Evolutionary conservation across 2,888 invertebrate genomes (phyloP), one percentile per base, ranked within the genome.

Genomic region (Chloroclysta siterata): DNA sequence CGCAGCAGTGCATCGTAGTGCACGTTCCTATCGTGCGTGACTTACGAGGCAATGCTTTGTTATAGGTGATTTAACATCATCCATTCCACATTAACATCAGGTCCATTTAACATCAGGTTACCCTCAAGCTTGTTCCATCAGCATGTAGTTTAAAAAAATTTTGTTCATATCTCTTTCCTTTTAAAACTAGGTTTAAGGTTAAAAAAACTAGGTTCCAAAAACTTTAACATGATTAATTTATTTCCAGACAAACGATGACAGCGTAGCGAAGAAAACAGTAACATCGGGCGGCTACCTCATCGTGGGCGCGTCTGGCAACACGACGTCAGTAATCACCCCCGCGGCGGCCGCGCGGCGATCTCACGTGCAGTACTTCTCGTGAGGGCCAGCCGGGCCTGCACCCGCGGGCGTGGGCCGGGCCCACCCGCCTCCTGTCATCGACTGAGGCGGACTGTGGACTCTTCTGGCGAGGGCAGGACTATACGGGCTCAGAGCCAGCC

Each of bases 221-320:
- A 22, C 22, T 22, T 2, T 22, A 22, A 22, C 22, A 22, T 22
- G 22, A 22, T 22, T 3, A 1, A 3, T 22, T 22, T 22, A 48
- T 11, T 50, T 65, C 33, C 80, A 91, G 91, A 69, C 86, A 65
- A 85, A 66, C 72, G 86, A 74, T 63, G 90, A 90, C 55, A 84
- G 83, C 10, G 70, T n/a, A n/a, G n/a, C 74, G 51, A 90, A 91
- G 77, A 90, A 90, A 70, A 85, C 90, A 65, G 84, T 89, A 58
- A 87, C 92, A 1, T 86, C 92, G 0, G 92, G 92, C 53, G 92
- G 92, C 0, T 92, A 90, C 74, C 79, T 92, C 64, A 90, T 92
- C 42, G 90, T 92, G 33, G 91, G 91, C 36, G 76, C 79, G 6
- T 64, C 72, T 17, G 66, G 68, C 8, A 67, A 69, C 69, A 75